Base-by-base conservation (phyloP, 2,113 vertebrate species). In the Papio anubis region DNA sequence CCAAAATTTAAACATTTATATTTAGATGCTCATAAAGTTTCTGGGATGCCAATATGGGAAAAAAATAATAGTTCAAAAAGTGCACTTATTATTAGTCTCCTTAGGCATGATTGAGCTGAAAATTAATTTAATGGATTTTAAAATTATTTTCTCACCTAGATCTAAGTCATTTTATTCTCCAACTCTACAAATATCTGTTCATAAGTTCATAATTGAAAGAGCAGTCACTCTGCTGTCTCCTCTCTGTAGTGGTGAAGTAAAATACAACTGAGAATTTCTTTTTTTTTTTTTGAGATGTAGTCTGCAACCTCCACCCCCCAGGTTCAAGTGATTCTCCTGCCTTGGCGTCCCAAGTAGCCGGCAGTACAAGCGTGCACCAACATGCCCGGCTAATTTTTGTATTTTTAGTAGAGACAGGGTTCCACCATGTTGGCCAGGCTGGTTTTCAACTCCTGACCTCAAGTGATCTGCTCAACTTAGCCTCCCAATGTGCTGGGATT, bases 21-120 rank as follows among this genome's bases (percentile, higher is more conserved):
- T 68, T 81, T 30, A 96, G 3, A 75, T 87, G 27, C 38, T 86
- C 38, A 20, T 80, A 93, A 75, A 12, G 85, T 43, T 78, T 90
- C 72, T 72, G 14, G 20, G 83, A 81, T 83, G 32, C 30, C 64
- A 75, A 20, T 35, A 78, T 17, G 92, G 45, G 38, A 79, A 96
- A 86, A 93, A 90, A 82, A 61, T 84, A 96, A 55, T n/a, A 85
- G 50, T n/a, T 88, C 14, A 38, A 73, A 97, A 91, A 91, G 16
- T n/a, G 2, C 4, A 70, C 5, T 70, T 93, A 35, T 84, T 83
- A 32, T 75, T 92, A 59, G 55, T 59, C 30, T 85, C 61, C 38
- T 57, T n/a, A 79, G 30, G 45, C 16, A 10, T 86, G 94, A 96
- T 38, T 48, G 45, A 90, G 35, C 20, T 91, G 32, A 91, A 97